Percentiles rank a stretch among this genome's conserved stretches.
Conservation (phyloP, 2,888 invertebrate species). For the Drosophila formosana region DNA sequence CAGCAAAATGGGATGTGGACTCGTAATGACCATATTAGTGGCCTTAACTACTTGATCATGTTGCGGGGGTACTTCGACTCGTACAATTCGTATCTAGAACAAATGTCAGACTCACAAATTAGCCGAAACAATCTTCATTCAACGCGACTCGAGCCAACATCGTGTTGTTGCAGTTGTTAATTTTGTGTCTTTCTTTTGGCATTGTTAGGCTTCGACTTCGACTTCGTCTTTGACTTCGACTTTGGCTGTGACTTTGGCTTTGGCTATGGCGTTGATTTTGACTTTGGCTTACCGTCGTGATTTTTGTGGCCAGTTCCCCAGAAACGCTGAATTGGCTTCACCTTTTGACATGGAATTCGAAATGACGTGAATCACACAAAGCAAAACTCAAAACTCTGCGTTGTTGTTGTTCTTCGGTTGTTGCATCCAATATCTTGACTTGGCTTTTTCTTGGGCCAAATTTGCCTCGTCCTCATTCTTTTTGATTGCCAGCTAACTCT, state of each 20-base stretch:
- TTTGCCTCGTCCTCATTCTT: constrained; percentile 70
- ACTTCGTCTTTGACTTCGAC: constrained; percentile 19
- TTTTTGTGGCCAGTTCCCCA: constrained; percentile 75
- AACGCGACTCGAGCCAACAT: constrained; percentile 54
- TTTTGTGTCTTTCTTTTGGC: constrained; percentile 24
- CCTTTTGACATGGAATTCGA: constrained; percentile 79
- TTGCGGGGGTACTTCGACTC: not conserved
- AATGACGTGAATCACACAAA: constrained; percentile 76
- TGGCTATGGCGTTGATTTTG: constrained; percentile 26
- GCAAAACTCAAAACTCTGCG: constrained; percentile 55
- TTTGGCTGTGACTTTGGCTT: not conserved
- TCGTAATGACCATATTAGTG: constrained; percentile 71
- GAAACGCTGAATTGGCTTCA: constrained; percentile 78
- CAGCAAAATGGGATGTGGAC: constrained; percentile 26
- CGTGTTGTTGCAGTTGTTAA: constrained; percentile 64
- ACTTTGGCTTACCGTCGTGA: constrained; percentile 62
- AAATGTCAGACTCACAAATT: constrained; percentile 65
- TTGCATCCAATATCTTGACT: not conserved
- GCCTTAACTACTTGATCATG: constrained; percentile 48
- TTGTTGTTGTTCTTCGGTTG: constrained; percentile 16
- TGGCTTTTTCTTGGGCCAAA: constrained; percentile 44
- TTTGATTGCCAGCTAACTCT: constrained; percentile 59
- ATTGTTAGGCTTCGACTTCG: constrained; percentile 40
- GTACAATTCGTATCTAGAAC: constrained; percentile 44
- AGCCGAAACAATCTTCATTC: constrained; percentile 61